phyloP scores from a whole-genome alignment of 2,113 vertebrate species.

The Eonycteris spelaea region DNA sequence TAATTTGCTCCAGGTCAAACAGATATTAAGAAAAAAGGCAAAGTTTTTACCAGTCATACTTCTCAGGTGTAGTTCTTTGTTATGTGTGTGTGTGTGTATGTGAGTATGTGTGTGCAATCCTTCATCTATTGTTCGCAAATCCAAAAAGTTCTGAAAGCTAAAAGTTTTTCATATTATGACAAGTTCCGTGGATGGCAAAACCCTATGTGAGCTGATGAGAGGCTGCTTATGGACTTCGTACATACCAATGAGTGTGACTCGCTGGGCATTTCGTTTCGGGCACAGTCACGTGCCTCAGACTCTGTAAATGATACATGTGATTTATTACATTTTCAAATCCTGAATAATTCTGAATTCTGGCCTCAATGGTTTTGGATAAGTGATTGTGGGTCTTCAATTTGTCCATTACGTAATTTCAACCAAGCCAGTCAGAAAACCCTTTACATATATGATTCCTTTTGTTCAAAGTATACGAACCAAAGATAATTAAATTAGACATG shows the following conservation, averaged over 20 bases:
- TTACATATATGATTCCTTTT: background rate
- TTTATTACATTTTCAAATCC: background rate
- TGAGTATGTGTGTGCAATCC: background rate
- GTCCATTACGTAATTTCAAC: constrained; percentile 3
- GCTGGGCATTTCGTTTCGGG: background rate
- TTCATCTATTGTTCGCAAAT: background rate
- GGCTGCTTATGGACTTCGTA: background rate
- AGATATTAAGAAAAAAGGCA: constrained; percentile 11
- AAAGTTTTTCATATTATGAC: background rate
- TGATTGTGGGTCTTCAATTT: constrained; percentile 19
- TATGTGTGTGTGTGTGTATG: background rate
- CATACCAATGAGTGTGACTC: background rate
- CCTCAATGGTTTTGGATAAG: background rate
- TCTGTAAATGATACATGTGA: background rate
- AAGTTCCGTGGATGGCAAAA: background rate
- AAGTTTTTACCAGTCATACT: background rate
- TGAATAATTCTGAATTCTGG: background rate
- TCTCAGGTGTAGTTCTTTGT: background rate
- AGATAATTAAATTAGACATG: background rate
- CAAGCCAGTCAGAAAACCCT: background rate
- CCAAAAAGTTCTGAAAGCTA: background rate
- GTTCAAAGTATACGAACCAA: constrained; percentile 18
- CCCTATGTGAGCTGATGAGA: background rate
- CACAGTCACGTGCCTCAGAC: background rate
- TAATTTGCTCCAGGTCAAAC: constrained; percentile 23